Evolutionary conservation across 2,888 invertebrate genomes (phyloP), one percentile per base, ranked within the genome.

Genomic region (Ptychoptera contaminata): DNA sequence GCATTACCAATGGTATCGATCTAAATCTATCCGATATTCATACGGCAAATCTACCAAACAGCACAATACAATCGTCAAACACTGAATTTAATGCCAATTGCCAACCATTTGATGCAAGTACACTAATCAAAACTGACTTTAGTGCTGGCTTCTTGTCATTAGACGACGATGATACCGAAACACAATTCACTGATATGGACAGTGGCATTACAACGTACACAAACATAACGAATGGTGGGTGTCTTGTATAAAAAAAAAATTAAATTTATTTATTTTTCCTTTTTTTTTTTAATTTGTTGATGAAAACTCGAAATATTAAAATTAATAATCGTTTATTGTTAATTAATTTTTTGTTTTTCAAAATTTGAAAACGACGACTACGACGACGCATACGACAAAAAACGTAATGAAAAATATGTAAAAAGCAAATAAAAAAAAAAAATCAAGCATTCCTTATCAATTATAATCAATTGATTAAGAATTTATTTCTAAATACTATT

Each of bases 141-240:
- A 61, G 59, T 11, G 51, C 55, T 2, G 65, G 65, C 49, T 52
- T 64, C 37, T 51, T 65, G 16, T 56, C 61, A 1, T 60, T 61
- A 43, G 50, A 64, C 43, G 52, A 58, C 10, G 54, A 54, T 37
- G 50, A 46, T 16, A 60, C 60, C n/a, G 60, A 56, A 10, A 57
- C 57, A n/a, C 64, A 65, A 37, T 65, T 61, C 39, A 64, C 64
- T 5, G 65, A 65, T 49, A 50, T 65, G 51, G 65, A 65, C 44
- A 60, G 62, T 34, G 61, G 62, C 15, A 57, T 60, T 34, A 57
- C 64, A 12, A 58, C 63, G 16, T 64, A 62, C 45, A 49, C 52
- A 16, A 54, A 54, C 43, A 59, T 64, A 51, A 55, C 62, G 40
- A 65, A 65, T 47, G 60, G 60, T 40, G 59, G 64, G 32, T 65